Conservation (phyloP, 92 coral and sea anemone genomes). For the Phenganax marumi region DNA sequence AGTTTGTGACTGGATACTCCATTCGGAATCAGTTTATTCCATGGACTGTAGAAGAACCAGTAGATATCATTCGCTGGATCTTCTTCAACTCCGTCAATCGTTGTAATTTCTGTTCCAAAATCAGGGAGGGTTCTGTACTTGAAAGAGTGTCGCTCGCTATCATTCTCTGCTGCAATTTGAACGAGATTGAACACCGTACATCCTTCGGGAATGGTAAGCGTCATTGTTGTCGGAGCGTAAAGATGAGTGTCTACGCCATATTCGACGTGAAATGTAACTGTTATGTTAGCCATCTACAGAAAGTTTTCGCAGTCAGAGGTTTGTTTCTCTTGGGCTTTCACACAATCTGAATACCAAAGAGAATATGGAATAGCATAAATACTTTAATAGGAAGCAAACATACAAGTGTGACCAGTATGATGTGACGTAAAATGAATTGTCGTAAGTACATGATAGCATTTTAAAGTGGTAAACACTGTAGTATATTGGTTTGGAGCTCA, state of each 20-base stretch:
- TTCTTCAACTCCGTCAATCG: slow-evolving; percentile 38
- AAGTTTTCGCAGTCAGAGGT: background rate
- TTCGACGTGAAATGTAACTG: slow-evolving; percentile 38
- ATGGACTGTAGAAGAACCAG: slow-evolving; percentile 47
- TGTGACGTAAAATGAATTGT: no score
- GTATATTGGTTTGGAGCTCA: no score
- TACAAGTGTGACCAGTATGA: no score
- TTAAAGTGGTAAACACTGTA: no score
- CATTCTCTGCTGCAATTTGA: slow-evolving; percentile 35
- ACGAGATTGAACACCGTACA: slow-evolving; percentile 36
- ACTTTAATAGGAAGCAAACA: no score
- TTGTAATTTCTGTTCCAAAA: slow-evolving; percentile 34
- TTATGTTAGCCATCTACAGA: slow-evolving; percentile 32
- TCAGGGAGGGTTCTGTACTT: slow-evolving; percentile 44
- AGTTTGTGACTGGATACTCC: slow-evolving; percentile 47
- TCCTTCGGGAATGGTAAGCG: slow-evolving; percentile 27
- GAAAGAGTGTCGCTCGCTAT: slow-evolving; percentile 32
- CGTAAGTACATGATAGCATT: no score
- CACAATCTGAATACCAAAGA: slow-evolving; percentile 6
- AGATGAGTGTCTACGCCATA: slow-evolving; percentile 37
- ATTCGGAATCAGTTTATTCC: slow-evolving; percentile 39
- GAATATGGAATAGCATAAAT: background rate
- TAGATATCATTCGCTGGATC: slow-evolving; percentile 36
- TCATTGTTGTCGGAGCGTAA: slow-evolving; percentile 15
- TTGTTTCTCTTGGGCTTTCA: background rate